phyloP scores from a whole-genome alignment of 2,797 vertebrate species.

The Vipera latastei region DNA sequence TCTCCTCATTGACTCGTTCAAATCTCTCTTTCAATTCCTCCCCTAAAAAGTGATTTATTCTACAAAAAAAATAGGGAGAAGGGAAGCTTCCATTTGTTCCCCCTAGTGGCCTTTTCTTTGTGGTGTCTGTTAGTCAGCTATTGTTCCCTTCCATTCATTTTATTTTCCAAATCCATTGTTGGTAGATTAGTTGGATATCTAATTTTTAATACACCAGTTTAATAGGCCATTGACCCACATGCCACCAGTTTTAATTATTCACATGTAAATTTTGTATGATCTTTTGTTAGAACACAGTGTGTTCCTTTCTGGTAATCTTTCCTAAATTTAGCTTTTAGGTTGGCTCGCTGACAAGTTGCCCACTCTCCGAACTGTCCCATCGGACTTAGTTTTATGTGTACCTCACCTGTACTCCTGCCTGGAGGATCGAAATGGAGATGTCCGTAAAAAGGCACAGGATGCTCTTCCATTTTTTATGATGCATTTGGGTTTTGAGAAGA shows the following conservation, averaged over 20 bases:
- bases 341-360: slow-evolving; percentile 96
- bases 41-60: background rate
- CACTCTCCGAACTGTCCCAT: slow-evolving; percentile 79
- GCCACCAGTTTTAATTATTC: background rate
- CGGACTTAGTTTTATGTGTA: slow-evolving; percentile 85
- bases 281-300: background rate
- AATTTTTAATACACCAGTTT: background rate
- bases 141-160: background rate
- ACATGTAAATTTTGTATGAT: background rate
- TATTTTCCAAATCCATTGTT: background rate
- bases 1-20: background rate
- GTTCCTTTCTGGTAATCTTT: slow-evolving; percentile 4
- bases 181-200: background rate
- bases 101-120: background rate
- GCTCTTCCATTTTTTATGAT: slow-evolving; percentile 96
- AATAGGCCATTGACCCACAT: background rate
- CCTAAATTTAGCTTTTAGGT: slow-evolving; percentile 80
- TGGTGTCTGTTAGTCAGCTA: background rate
- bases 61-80: background rate
- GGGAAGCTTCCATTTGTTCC: background rate
- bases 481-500: slow-evolving; percentile 95
- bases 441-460: slow-evolving; percentile 95
- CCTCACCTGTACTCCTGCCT: slow-evolving; percentile 88
- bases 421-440: slow-evolving; percentile 94
- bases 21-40: background rate